Percentiles rank a stretch among this genome's conserved stretches.
Evolutionary conservation across 2,797 vertebrate genomes (phyloP).

Genomic region (Linurgus olivaceus): DNA sequence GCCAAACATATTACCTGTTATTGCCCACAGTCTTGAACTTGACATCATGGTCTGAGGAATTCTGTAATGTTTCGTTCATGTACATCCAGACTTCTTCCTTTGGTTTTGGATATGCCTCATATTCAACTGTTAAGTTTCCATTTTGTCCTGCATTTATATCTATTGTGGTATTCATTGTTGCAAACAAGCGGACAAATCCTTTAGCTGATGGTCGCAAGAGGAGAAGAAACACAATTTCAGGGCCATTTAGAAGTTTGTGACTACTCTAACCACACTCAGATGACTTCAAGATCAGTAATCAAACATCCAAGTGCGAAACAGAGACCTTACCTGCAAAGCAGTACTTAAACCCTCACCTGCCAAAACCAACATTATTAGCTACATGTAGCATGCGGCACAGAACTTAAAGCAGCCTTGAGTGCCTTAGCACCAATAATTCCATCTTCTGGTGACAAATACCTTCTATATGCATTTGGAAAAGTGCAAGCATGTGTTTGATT

Average conservation of each 20-base stretch:
- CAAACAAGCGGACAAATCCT: constrained; percentile 86
- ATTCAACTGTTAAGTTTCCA: constrained; percentile 83
- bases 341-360: not conserved
- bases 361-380: not conserved
- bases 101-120: constrained; percentile 89
- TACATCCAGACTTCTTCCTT: constrained; percentile 85
- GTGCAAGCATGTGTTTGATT: not conserved
- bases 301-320: not conserved
- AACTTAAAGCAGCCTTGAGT: not conserved
- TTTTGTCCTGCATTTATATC: constrained; percentile 90
- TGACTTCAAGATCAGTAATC: not conserved
- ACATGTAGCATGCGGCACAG: not conserved
- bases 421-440: not conserved
- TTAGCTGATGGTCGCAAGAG: constrained; percentile 77
- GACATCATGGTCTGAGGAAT: constrained; percentile 89
- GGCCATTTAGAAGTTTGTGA: not conserved
- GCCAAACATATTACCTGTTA: constrained; percentile 81
- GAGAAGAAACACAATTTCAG: constrained; percentile 18
- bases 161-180: constrained; percentile 81
- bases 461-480: not conserved
- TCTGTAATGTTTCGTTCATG: constrained; percentile 81
- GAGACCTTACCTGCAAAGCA: constrained; percentile 3
- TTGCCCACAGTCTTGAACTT: constrained; percentile 78
- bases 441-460: not conserved
- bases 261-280: not conserved